phyloP scores from a whole-genome alignment of 92 coral and sea anemone species.

The Zoanthus sansibaricus region DNA sequence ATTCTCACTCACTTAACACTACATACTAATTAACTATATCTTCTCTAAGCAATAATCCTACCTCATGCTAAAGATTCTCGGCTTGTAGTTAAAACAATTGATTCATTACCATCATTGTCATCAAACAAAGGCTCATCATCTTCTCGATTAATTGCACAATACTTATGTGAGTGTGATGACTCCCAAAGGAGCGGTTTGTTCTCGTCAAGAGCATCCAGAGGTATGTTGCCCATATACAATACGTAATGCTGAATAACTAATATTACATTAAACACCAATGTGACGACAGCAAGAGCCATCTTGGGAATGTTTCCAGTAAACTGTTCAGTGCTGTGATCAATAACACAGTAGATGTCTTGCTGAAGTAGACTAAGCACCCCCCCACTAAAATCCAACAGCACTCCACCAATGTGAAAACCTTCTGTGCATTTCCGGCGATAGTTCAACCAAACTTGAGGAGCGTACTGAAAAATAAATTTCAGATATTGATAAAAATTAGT shows the following conservation, averaged over 20 bases:
- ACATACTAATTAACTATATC: too few species aligned
- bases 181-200: conserved; percentile 49
- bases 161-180: background rate
- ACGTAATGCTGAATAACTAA: conserved; percentile 81
- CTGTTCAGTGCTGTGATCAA: conserved; percentile 79
- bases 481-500: background rate
- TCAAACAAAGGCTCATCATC: background rate
- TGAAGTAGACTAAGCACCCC: conserved; percentile 85
- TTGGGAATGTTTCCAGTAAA: conserved; percentile 89
- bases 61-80: background rate
- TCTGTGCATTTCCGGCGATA: conserved; percentile 84
- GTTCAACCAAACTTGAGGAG: conserved; percentile 86
- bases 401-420: conserved; percentile 90
- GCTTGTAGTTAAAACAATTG: conserved; percentile 4
- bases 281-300: conserved; percentile 74
- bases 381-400: conserved; percentile 82
- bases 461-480: conserved; percentile 56
- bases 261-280: conserved; percentile 74
- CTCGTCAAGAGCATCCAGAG: conserved; percentile 47
- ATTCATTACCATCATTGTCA: background rate
- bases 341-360: conserved; percentile 77
- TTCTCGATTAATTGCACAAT: background rate
- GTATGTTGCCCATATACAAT: conserved; percentile 69
- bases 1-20: too few species aligned
- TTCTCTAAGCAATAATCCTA: background rate